Percentiles rank a stretch among this genome's conserved stretches.
Conservation (phyloP, 2,113 vertebrate species). For the Ctenodactylus gundi region DNA sequence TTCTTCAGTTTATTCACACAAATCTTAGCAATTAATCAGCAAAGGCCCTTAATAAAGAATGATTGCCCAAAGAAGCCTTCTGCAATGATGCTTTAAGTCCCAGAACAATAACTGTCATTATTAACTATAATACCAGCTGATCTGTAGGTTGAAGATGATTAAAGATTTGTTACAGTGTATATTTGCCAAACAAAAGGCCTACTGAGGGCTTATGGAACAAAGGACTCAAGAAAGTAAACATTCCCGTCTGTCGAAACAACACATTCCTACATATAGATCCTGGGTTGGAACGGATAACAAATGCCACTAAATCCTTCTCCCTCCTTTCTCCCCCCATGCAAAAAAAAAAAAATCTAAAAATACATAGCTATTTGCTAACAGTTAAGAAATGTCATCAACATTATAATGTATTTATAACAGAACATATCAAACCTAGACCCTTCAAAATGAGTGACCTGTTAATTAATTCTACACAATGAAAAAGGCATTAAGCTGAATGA, state of each 20-base stretch:
- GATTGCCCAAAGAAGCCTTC: slow-evolving; percentile 8
- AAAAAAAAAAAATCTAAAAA: slow-evolving; percentile 19
- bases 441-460: slow-evolving; percentile 25
- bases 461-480: slow-evolving; percentile 14
- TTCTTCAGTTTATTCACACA: slow-evolving; percentile 42
- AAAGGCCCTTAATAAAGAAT: slow-evolving; percentile 47
- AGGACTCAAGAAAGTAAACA: slow-evolving; percentile 13
- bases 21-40: slow-evolving; percentile 51
- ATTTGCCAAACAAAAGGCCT: slow-evolving; percentile 13
- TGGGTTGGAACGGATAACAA: background rate
- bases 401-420: slow-evolving; percentile 29
- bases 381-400: slow-evolving; percentile 23
- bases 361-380: slow-evolving; percentile 37
- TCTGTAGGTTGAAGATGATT: slow-evolving; percentile 25
- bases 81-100: slow-evolving; percentile 19
- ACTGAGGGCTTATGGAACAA: background rate
- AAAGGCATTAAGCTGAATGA: background rate
- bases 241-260: background rate
- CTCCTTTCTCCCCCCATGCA: background rate
- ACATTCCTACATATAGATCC: background rate
- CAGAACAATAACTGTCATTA: slow-evolving; percentile 35
- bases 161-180: slow-evolving; percentile 8
- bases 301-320: background rate
- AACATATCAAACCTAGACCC: slow-evolving; percentile 2
- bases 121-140: background rate